Evolutionary conservation across 1,140 invertebrate species (phyloP).

Genomic region (Prorops nasuta): DNA sequence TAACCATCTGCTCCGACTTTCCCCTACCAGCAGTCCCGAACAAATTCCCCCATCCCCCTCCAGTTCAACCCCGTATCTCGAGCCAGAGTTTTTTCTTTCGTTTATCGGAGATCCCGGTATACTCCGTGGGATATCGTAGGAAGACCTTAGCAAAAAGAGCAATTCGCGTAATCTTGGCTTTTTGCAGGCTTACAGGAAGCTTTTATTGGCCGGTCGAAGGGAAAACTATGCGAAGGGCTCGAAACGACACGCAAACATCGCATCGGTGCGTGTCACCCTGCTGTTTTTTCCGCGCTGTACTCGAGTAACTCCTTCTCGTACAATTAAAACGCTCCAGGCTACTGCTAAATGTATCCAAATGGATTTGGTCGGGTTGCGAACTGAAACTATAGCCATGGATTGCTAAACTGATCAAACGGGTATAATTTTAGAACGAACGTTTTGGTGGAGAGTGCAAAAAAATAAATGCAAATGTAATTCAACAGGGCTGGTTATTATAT

Average conservation of each 20-base stretch:
- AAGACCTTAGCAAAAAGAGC: too few species aligned
- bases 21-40: neutral
- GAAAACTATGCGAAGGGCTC: too few species aligned
- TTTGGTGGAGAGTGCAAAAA: neutral
- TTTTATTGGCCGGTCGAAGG: too few species aligned
- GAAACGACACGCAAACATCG: too few species aligned
- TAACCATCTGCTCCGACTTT: constrained; percentile 9
- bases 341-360: too few species aligned
- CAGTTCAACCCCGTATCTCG: neutral
- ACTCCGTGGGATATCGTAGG: neutral
- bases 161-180: too few species aligned
- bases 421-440: neutral
- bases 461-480: neutral
- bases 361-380: too few species aligned
- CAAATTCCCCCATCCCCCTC: neutral
- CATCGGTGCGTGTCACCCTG: too few species aligned
- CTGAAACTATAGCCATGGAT: neutral
- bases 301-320: too few species aligned
- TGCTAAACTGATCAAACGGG: neutral
- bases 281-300: too few species aligned
- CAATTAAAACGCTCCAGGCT: too few species aligned
- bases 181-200: too few species aligned
- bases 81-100: neutral
- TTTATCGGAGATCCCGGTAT: neutral
- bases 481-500: neutral